These are phyloP conservation scores for Macroramphosus scolopax DNA, from an alignment of 2,797 vertebrate genomes.

Conservation along the genomic window DNA sequence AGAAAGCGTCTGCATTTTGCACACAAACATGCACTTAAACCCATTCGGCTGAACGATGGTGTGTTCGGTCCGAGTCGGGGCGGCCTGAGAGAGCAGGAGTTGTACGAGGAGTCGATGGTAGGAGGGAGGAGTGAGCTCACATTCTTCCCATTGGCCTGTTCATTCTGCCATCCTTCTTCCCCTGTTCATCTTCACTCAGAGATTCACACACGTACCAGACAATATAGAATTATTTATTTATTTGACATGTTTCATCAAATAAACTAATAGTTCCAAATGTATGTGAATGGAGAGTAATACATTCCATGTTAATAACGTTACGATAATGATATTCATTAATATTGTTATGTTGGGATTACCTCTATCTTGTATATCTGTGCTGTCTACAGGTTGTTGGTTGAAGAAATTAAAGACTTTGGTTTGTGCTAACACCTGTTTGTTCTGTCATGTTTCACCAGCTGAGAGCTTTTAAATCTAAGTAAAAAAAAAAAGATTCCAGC, in stretches of 20 bases:
- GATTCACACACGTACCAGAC: conserved; percentile 58
- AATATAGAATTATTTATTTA: conserved; percentile 78
- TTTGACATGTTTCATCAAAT: conserved; percentile 78
- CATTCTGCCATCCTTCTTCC: conserved; percentile 38
- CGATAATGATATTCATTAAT: conserved; percentile 77
- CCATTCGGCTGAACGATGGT: conserved; percentile 22
- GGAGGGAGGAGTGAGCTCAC: conserved; percentile 18
- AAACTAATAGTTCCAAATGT: conserved; percentile 65
- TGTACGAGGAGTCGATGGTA: conserved; percentile 15
- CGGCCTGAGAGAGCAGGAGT: conserved; percentile 23
- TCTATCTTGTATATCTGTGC: conserved; percentile 72
- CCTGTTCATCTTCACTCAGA: conserved; percentile 46
- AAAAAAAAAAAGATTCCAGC: too few species aligned
- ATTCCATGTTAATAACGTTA: conserved; percentile 80
- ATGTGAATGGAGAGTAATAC: conserved; percentile 65
- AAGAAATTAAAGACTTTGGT: conserved; percentile 72
- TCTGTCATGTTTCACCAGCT: conserved; percentile 2
- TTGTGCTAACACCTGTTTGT: conserved; percentile 59
- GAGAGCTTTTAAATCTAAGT: too few species aligned
- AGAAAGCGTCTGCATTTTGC: conserved; percentile 56
- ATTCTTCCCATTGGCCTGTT: conserved; percentile 31
- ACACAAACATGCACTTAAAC: conserved; percentile 40
- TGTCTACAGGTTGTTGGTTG: conserved; percentile 68
- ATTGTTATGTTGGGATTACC: conserved; percentile 77
- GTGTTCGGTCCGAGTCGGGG: conserved; percentile 34